Base-by-base conservation (phyloP, 1,140 invertebrate genomes). In the Paraescarpia echinospica region DNA sequence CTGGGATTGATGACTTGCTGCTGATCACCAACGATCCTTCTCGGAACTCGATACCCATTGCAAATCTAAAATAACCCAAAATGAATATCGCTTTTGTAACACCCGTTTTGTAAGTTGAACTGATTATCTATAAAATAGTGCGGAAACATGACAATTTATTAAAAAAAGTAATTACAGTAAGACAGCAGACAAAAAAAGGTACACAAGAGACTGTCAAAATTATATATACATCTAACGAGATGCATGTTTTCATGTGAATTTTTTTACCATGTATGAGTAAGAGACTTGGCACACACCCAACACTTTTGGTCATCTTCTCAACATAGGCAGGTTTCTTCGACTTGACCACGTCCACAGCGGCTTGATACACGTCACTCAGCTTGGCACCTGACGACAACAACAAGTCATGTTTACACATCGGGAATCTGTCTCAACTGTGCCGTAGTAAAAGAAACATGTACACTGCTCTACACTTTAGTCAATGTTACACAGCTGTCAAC, bases 11-110 rank as follows among this genome's bases (percentile, higher is more conserved):
- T 89, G 98, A 98, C 97, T 99, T 99, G 4, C 98, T 97, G 2
- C 98, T 98, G 94, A 99, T 98, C 0, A 99, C 96, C 59, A 99
- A 96, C 0, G 98, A 98, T 94, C 98, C 98, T 96, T 99, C 99
- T 91, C 99, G 97, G 96, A 99, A 99, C 96, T 99, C 99, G 94
- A 99, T 98, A 14, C 99, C 99, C 97, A 98, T 99, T 0, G 97
- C 98, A 97, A 99, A 99, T 33, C 97, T 97, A 91, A 88, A 94
- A 95, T 90, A 88, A 91, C 35, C 89, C 90, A 41, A 48, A 1
- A 90, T 34, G 35, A n/a, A 93, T 92, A 77, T 31, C 14, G 22
- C 18, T 18, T 77, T 77, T 27, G 22, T 77, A 31, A 77, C 59
- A 12, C 22, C 0, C 0, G 22, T 77, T 77, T 77, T 27, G 8